These are phyloP conservation scores for Platygyra sinensis DNA, from an alignment of 64 coral and sea anemone genomes.

Conservation along the genomic window DNA sequence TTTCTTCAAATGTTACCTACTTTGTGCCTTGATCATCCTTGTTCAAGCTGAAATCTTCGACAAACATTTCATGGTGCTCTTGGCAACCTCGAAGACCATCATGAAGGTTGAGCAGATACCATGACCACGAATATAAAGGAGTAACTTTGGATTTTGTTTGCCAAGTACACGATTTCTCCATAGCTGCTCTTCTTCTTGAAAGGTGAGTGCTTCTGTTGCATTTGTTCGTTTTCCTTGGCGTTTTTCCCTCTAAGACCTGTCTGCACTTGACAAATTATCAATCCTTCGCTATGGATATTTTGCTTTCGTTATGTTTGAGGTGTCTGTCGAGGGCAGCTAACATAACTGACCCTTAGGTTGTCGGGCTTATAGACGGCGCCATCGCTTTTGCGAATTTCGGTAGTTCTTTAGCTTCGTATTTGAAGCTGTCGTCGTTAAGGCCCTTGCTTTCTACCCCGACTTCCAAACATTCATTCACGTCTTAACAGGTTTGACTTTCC, in stretches of 20 bases:
- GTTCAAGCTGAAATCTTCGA: too few species aligned
- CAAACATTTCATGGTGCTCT: conserved; percentile 34
- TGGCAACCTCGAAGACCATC: too few species aligned
- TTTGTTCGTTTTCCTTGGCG: conserved; percentile 15
- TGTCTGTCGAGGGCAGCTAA: conserved; percentile 18
- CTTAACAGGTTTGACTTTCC: too few species aligned
- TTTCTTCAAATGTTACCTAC: too few species aligned
- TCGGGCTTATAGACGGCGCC: conserved; percentile 18
- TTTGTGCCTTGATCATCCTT: too few species aligned
- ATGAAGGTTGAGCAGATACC: too few species aligned
- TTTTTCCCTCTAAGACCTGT: conserved; percentile 31
- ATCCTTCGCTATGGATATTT: conserved; percentile 37
- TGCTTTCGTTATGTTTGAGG: conserved; percentile 27
- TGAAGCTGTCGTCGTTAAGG: too few species aligned
- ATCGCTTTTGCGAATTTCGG: too few species aligned
- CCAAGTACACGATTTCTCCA: conserved; percentile 31
- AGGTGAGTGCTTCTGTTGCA: conserved; percentile 20
- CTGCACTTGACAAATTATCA: conserved; percentile 37
- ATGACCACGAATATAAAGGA: too few species aligned
- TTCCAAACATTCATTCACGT: too few species aligned
- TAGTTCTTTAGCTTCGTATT: too few species aligned
- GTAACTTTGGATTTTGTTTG: conserved; percentile 13
- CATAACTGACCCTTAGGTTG: not conserved
- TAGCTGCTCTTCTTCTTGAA: not conserved
- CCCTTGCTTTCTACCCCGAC: too few species aligned